phyloP scores from a whole-genome alignment of 2,888 invertebrate species.

The Dendrolimus houi region DNA sequence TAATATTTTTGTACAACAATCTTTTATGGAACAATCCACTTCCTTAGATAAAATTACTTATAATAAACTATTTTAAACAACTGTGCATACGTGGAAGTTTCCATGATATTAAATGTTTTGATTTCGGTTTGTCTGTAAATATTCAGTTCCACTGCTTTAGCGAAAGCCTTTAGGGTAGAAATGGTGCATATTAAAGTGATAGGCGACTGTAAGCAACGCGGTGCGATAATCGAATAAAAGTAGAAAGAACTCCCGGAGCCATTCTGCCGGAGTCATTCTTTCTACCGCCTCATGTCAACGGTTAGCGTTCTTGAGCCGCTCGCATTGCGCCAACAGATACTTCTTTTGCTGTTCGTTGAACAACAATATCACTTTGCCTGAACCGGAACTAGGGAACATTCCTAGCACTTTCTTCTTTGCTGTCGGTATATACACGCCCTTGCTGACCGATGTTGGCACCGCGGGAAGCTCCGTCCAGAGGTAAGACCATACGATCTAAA shows the following conservation, averaged over 20 bases:
- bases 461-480: conserved; percentile 86
- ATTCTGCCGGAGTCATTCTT: conserved; percentile 37
- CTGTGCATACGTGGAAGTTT: no score
- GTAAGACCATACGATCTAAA: conserved; percentile 84
- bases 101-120: no score
- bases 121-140: conserved; percentile 17
- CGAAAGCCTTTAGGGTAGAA: conserved; percentile 46
- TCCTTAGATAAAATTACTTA: no score
- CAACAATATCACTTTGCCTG: conserved; percentile 75
- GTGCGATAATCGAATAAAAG: conserved; percentile 59
- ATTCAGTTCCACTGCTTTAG: conserved; percentile 28
- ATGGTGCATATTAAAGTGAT: conserved; percentile 63
- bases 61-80: conserved; percentile 12
- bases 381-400: conserved; percentile 79
- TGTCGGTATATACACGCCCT: conserved; percentile 81
- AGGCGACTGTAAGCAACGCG: conserved; percentile 49
- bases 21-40: background rate
- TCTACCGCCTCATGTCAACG: conserved; percentile 69
- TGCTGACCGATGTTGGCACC: conserved; percentile 79
- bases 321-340: conserved; percentile 58
- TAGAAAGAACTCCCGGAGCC: conserved; percentile 62
- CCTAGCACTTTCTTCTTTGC: conserved; percentile 78
- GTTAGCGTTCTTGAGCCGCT: conserved; percentile 44
- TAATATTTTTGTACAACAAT: background rate
- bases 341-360: conserved; percentile 64